Evolutionary conservation across 2,113 vertebrate genomes (phyloP).

Genomic region (Prolemur simus): DNA sequence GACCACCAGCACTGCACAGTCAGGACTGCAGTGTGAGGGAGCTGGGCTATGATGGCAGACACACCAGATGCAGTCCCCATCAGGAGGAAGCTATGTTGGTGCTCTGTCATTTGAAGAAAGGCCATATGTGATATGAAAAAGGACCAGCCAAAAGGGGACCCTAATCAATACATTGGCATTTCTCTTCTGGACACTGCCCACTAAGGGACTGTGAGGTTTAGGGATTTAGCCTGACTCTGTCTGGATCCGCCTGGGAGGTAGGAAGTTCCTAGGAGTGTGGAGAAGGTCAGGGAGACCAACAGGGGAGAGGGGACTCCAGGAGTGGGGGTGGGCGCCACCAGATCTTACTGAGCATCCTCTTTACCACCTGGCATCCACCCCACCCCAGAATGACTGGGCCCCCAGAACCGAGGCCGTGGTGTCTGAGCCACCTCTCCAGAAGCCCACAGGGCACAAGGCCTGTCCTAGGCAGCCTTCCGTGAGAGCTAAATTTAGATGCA

Average conservation of each 20-base stretch:
- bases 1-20: not conserved
- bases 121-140: not conserved
- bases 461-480: not conserved
- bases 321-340: not conserved
- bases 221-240: not conserved
- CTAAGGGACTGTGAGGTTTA: not conserved
- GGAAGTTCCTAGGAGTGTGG: not conserved
- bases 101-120: not conserved
- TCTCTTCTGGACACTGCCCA: not conserved
- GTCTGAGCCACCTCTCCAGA: not conserved
- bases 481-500: not conserved
- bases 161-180: not conserved
- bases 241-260: not conserved
- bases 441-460: not conserved
- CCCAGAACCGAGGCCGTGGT: not conserved
- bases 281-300: not conserved
- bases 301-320: not conserved
- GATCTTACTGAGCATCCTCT: not conserved
- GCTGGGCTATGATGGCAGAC: not conserved
- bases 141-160: not conserved
- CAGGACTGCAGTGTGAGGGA: rapidly evolving
- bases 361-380: not conserved
- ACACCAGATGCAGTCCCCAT: too few relatives aligned
- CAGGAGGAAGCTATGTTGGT: too few relatives aligned
- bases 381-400: not conserved